phyloP scores from a whole-genome alignment of 2,113 vertebrate genomes.

The Trematomus loennbergii region DNA sequence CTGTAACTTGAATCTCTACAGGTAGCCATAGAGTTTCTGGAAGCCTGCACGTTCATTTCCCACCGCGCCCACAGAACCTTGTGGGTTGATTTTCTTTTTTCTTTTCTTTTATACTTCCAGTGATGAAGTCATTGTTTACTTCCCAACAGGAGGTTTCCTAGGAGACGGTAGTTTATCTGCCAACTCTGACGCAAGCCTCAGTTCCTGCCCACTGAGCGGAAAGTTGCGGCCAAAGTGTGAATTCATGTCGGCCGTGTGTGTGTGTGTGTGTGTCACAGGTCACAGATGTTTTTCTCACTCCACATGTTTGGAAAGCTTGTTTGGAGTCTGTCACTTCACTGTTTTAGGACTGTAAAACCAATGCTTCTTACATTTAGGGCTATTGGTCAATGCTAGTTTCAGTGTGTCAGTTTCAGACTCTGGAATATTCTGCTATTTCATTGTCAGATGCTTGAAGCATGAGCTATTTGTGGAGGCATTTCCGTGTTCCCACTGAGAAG shows the following conservation, averaged over 20 bases:
- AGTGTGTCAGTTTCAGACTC: constrained; percentile 10
- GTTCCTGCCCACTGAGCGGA: constrained; percentile 75
- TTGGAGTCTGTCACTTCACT: constrained; percentile 37
- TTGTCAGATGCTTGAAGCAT: constrained; percentile 58
- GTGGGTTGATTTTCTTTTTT: constrained; percentile 17
- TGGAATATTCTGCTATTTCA: constrained; percentile 35
- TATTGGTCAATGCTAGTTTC: background rate
- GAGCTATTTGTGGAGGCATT: constrained; percentile 45
- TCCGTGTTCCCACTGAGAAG: constrained; percentile 15
- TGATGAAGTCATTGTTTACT: constrained; percentile 86
- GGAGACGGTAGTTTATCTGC: constrained; percentile 84
- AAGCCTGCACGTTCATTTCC: constrained; percentile 44
- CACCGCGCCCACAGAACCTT: constrained; percentile 60
- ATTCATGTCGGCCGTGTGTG: constrained; percentile 72
- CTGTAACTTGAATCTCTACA: constrained; percentile 27
- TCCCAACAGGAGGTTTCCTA: constrained; percentile 84
- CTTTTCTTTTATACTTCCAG: constrained; percentile 54
- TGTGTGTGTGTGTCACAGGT: constrained; percentile 42
- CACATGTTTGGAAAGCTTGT: constrained; percentile 37
- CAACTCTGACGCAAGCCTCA: constrained; percentile 76
- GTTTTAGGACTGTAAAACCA: constrained; percentile 17
- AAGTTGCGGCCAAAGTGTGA: constrained; percentile 78
- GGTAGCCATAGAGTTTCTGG: constrained; percentile 41
- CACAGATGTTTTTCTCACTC: constrained; percentile 56
- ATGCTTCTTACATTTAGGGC: background rate